Evolutionary conservation across 2,113 vertebrate genomes (phyloP), one percentile per base, ranked within the genome.

Genomic region (Gadus chalcogrammus): DNA sequence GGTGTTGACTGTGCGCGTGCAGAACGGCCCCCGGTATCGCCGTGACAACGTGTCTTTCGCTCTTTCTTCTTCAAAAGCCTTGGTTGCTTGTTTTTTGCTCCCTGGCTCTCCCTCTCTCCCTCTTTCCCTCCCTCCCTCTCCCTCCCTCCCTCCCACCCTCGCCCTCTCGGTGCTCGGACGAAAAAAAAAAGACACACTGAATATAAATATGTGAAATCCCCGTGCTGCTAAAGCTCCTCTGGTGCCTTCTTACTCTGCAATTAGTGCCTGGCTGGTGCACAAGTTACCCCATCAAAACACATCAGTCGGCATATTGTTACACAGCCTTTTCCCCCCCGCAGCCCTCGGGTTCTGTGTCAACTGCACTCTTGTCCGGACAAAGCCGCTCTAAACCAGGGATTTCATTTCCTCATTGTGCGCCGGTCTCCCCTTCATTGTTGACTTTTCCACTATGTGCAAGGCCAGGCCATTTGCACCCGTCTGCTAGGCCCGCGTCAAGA

Each of bases 391-490:
- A 89, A 84, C 70, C 85, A 72, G 9, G 85, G 87, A 84, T 86
- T 88, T 88, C 77, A 77, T 84, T 83, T 81, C 77, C 82, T 86
- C 84, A 88, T 89, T 88, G 85, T 89, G 81, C 76, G 79, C 79
- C 53, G n/a, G 78, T 81, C 85, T 85, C 80, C 80, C 80, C 79
- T 80, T 70, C 82, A 85, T 85, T 89, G 84, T 89, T 85, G 83
- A 85, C 82, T 83, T 91, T 90, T 89, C 86, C 85, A 85, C 85
- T 79, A 74, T 88, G 83, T 89, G 86, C 87, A 86, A 86, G 87
- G 84, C 86, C 83, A 82, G 84, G 78, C 81, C 79, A 83, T 86
- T 88, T 83, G 83, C 79, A 82, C 84, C 86, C 75, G 82, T 86
- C 84, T 81, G 88, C 77, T 81, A 83, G 84, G 84, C 80, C 67